Evolutionary conservation across 2,888 invertebrate species (phyloP).

Genomic region (Diplazon laetatorius): DNA sequence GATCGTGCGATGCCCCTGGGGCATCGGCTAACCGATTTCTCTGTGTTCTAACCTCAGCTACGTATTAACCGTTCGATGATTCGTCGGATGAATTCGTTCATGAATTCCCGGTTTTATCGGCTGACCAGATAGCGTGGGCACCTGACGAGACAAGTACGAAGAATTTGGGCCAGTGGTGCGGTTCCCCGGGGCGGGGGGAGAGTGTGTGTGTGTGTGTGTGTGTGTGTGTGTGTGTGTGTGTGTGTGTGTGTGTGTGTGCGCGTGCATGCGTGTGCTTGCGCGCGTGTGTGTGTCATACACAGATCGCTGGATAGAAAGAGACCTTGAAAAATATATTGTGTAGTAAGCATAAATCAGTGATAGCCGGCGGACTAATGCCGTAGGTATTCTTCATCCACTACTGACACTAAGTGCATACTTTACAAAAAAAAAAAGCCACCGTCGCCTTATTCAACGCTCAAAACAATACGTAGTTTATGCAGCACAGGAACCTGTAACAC

Average conservation of each 20-base stretch:
- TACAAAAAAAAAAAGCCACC: no score
- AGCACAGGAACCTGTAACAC: conserved; percentile 45
- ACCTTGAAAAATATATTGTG: conserved; percentile 46
- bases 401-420: no score
- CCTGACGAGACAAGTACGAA: background rate
- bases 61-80: background rate
- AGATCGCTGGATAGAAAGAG: conserved; percentile 5
- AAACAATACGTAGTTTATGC: conserved; percentile 31
- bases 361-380: conserved; percentile 26
- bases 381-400: conserved; percentile 28
- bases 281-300: no score
- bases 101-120: background rate
- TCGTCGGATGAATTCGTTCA: background rate
- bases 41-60: background rate
- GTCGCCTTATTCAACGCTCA: conserved; percentile 18
- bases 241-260: no score
- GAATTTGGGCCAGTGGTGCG: no score
- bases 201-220: no score
- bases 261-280: no score
- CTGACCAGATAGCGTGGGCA: no score
- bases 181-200: no score
- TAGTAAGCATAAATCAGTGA: conserved; percentile 48
- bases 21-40: conserved; percentile 4
- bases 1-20: conserved; percentile 49
- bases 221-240: no score